Evolutionary conservation across 2,888 invertebrate species (phyloP).

Genomic region (Drosophila pseudotakahashii): DNA sequence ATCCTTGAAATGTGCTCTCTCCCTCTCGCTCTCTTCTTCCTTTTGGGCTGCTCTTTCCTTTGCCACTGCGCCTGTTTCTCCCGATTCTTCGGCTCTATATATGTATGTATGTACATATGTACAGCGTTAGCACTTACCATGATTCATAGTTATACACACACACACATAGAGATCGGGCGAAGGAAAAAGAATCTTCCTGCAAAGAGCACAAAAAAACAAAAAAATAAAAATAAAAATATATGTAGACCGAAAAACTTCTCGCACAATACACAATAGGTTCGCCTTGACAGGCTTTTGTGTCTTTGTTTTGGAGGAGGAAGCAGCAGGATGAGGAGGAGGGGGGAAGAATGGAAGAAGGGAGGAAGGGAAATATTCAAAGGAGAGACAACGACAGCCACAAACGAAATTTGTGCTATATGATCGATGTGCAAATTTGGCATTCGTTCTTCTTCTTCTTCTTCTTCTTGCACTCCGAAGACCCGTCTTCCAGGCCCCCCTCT

Average conservation of each 20-base stretch:
- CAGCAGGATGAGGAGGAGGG: background rate
- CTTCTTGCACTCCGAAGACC: background rate
- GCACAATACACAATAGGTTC: constrained; percentile 30
- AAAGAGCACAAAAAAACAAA: constrained; percentile 8
- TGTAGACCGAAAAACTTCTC: constrained; percentile 8
- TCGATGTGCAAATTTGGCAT: constrained; percentile 49
- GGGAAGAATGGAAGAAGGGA: background rate
- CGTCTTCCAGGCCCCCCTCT: background rate
- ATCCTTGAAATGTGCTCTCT: constrained; percentile 35
- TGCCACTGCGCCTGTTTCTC: constrained; percentile 7
- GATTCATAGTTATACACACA: constrained; percentile 59
- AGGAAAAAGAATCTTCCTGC: constrained; percentile 29
- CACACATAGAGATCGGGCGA: constrained; percentile 10
- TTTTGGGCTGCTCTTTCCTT: constrained; percentile 14
- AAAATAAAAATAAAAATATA: constrained; percentile 22
- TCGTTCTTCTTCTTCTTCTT: constrained; percentile 5
- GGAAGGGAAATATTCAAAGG: background rate
- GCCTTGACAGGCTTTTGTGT: constrained; percentile 42
- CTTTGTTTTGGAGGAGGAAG: constrained; percentile 11
- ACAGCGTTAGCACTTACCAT: constrained; percentile 59
- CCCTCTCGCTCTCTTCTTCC: background rate
- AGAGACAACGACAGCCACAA: constrained; percentile 1
- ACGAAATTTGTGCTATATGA: constrained; percentile 32
- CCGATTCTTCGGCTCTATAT: constrained; percentile 21
- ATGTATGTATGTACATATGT: constrained; percentile 6